These are phyloP conservation scores for Trachelus troglodyta DNA, from an alignment of 2,888 invertebrate species.

Conservation along the genomic window DNA sequence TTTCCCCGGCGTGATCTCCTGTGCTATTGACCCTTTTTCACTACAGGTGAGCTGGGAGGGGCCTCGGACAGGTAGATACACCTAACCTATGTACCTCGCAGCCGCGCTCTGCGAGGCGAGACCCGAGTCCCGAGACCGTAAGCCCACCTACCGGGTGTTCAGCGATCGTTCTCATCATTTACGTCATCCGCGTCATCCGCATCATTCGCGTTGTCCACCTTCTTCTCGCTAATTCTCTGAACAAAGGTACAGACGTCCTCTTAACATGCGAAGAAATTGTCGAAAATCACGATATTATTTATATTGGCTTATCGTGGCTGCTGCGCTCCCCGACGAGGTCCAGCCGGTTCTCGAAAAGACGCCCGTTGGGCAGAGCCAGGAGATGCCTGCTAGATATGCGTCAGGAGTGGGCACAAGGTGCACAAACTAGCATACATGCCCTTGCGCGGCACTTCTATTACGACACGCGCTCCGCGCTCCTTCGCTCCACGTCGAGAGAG, in stretches of 20 bases:
- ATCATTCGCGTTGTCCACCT: too few species aligned
- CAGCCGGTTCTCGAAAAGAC: slow-evolving; percentile 22
- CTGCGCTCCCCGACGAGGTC: too few species aligned
- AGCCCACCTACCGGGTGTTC: slow-evolving; percentile 40
- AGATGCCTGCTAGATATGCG: slow-evolving; percentile 41
- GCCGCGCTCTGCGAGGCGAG: slow-evolving; percentile 33
- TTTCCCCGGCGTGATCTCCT: slow-evolving; percentile 33
- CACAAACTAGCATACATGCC: slow-evolving; percentile 43
- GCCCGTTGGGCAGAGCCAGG: slow-evolving; percentile 34
- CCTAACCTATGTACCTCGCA: slow-evolving; percentile 33
- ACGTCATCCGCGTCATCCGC: too few species aligned
- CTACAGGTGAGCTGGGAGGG: slow-evolving; percentile 55
- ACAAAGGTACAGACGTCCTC: too few species aligned
- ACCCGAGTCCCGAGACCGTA: not conserved
- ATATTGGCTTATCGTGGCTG: too few species aligned
- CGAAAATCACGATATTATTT: too few species aligned
- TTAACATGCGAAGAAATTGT: too few species aligned
- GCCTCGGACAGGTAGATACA: slow-evolving; percentile 52
- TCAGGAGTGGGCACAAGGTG: slow-evolving; percentile 43
- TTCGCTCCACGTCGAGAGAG: slow-evolving; percentile 5
- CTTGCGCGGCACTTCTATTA: slow-evolving; percentile 39
- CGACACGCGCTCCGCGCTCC: slow-evolving; percentile 30
- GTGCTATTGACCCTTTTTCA: slow-evolving; percentile 61
- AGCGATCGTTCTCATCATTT: not conserved
- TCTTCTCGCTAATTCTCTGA: too few species aligned